Evolutionary conservation across 2,888 invertebrate species (phyloP).

Genomic region (Drosophila flavopinicola): DNA sequence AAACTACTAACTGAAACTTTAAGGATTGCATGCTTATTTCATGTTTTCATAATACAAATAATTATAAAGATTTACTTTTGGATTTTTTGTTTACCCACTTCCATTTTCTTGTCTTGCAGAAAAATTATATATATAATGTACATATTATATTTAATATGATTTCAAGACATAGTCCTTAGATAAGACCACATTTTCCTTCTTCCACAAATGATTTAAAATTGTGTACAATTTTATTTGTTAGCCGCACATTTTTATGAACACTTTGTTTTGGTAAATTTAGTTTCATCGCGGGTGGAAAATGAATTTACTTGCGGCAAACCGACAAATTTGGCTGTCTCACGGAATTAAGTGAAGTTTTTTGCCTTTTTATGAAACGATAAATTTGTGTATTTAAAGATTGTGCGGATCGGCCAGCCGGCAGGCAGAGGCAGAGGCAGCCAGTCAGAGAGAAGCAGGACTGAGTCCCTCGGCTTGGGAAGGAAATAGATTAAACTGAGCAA

Average conservation of each 20-base stretch:
- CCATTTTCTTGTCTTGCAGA: too few relatives aligned
- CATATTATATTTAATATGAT: neutral
- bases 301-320: slow-evolving; percentile 43
- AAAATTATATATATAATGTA: neutral
- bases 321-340: slow-evolving; percentile 37
- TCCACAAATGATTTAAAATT: neutral
- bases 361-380: slow-evolving; percentile 82
- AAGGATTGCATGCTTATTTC: too few relatives aligned
- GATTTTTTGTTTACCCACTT: too few relatives aligned
- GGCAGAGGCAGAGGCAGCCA: neutral
- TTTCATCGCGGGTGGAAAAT: slow-evolving; percentile 34
- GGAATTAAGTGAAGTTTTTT: slow-evolving; percentile 74
- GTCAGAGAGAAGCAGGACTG: slow-evolving; percentile 10
- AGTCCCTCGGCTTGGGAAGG: slow-evolving; percentile 37
- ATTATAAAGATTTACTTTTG: too few relatives aligned
- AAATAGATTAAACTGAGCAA: slow-evolving; percentile 79
- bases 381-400: slow-evolving; percentile 81
- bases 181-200: neutral
- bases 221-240: neutral
- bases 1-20: too few relatives aligned
- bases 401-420: slow-evolving; percentile 36
- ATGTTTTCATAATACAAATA: too few relatives aligned
- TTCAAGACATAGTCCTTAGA: neutral
- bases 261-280: slow-evolving; percentile 27
- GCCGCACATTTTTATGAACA: slow-evolving; percentile 2